phyloP scores from a whole-genome alignment of 2,113 vertebrate species.

The Heptranchias perlo region DNA sequence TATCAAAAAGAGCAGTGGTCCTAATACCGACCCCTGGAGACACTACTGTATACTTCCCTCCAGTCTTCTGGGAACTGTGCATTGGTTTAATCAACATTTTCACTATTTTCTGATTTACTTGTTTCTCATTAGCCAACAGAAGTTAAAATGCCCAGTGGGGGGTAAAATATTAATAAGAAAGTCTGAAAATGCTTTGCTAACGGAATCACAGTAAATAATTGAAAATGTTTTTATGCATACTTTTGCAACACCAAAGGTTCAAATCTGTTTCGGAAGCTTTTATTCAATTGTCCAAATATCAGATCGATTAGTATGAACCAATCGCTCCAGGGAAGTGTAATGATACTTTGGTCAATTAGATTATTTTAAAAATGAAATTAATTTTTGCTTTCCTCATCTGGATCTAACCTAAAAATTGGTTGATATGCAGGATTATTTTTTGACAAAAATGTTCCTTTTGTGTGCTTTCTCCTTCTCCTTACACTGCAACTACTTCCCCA shows the following conservation, averaged over 20 bases:
- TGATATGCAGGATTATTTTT: conserved; percentile 1
- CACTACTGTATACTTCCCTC: background rate
- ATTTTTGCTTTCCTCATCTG: conserved; percentile 3
- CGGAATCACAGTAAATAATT: background rate
- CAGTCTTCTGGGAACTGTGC: background rate
- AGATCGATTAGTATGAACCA: background rate
- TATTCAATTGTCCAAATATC: background rate
- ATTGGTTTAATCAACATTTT: background rate
- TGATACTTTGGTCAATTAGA: background rate
- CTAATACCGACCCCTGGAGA: background rate
- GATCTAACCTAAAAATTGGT: background rate
- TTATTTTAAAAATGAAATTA: background rate
- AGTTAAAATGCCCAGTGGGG: background rate
- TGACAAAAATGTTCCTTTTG: background rate
- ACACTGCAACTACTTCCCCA: background rate
- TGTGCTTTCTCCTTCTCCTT: background rate
- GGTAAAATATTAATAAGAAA: background rate
- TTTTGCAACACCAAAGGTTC: background rate
- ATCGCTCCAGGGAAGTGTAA: background rate
- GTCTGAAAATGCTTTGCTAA: background rate
- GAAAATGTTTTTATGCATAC: background rate
- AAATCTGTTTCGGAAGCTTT: background rate
- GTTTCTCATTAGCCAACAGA: background rate
- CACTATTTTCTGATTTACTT: background rate
- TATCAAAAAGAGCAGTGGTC: background rate